Evolutionary conservation across 2,888 invertebrate species (phyloP).

Genomic region (Idaea biselata): DNA sequence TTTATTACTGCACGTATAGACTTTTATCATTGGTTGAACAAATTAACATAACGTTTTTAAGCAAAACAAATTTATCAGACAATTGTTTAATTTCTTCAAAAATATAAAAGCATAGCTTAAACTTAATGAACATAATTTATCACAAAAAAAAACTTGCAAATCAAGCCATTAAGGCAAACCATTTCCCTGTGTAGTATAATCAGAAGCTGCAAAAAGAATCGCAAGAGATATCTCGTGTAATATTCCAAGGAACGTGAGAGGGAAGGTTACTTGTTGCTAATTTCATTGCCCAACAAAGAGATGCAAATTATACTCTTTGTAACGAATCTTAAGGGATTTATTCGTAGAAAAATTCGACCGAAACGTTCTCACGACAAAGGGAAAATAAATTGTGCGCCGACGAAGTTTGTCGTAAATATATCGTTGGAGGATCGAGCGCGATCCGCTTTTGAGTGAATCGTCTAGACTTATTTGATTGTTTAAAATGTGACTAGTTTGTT

Average conservation of each 20-base stretch:
- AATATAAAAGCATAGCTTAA: background rate
- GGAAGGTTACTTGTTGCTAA: conserved; percentile 5
- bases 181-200: background rate
- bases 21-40: no score
- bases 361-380: conserved; percentile 51
- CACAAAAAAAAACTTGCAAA: conserved; percentile 5
- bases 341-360: conserved; percentile 62
- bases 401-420: conserved; percentile 44
- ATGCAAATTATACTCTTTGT: conserved; percentile 77
- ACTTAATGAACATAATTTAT: background rate
- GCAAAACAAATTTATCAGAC: background rate
- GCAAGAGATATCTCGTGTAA: conserved; percentile 11
- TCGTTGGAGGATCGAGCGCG: conserved; percentile 20
- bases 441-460: conserved; percentile 9
- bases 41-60: no score
- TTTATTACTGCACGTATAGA: no score
- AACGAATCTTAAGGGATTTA: conserved; percentile 74
- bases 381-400: conserved; percentile 58
- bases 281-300: conserved; percentile 45
- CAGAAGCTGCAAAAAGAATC: background rate
- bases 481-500: background rate
- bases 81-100: background rate
- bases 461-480: background rate
- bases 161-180: conserved; percentile 4
- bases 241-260: conserved; percentile 17